phyloP scores from a whole-genome alignment of 2,797 vertebrate species.

The Hybognathus amarus region DNA sequence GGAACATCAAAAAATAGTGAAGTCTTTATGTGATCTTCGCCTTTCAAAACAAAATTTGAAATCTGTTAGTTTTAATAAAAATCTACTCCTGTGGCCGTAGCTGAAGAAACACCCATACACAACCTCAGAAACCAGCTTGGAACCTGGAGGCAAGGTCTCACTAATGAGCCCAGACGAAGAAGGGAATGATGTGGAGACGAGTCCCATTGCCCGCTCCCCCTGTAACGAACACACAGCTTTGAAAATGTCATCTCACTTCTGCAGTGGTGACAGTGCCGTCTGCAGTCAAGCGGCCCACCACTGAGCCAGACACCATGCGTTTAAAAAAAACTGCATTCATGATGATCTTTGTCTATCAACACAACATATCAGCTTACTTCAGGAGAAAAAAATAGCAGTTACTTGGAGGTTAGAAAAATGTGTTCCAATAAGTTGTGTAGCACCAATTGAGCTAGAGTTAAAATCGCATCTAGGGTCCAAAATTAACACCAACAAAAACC shows the following conservation, averaged over 20 bases:
- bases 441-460: not conserved
- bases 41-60: not conserved
- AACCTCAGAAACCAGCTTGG: constrained; percentile 58
- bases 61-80: not conserved
- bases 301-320: constrained; percentile 6
- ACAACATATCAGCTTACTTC: constrained; percentile 18
- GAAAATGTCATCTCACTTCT: constrained; percentile 52
- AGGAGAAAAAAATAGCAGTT: not conserved
- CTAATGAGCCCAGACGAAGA: constrained; percentile 74
- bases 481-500: not conserved
- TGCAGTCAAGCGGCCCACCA: constrained; percentile 6
- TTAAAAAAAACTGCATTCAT: constrained; percentile 29
- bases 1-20: no score
- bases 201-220: constrained; percentile 66
- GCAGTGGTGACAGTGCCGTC: constrained; percentile 13
- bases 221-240: constrained; percentile 49
- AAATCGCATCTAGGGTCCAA: not conserved
- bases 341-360: not conserved
- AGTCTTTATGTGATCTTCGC: not conserved
- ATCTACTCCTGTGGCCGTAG: not conserved
- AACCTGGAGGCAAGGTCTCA: constrained; percentile 70
- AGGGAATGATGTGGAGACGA: constrained; percentile 72
- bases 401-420: not conserved
- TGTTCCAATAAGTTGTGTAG: not conserved
- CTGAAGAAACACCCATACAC: constrained; percentile 30